These are phyloP conservation scores for Rhodophaea formosa DNA, from an alignment of 2,888 invertebrate species.

Conservation along the genomic window DNA sequence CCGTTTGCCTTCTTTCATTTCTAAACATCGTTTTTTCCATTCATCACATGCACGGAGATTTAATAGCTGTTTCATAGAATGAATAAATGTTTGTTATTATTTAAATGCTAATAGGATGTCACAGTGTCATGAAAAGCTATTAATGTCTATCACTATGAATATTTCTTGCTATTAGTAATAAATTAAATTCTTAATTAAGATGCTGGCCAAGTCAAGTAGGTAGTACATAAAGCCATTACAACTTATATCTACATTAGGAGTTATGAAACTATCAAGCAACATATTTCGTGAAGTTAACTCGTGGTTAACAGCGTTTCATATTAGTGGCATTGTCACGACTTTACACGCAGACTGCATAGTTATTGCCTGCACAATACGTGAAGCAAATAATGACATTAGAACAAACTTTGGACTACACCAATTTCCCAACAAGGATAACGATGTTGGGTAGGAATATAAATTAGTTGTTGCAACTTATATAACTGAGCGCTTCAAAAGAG, in stretches of 20 bases:
- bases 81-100: slow-evolving; percentile 7
- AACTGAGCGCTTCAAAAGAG: neutral
- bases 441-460: slow-evolving; percentile 1
- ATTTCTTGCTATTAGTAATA: neutral
- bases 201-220: neutral
- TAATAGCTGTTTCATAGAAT: slow-evolving; percentile 5
- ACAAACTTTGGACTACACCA: slow-evolving; percentile 19
- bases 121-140: neutral
- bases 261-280: neutral
- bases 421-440: slow-evolving; percentile 16
- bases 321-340: slow-evolving; percentile 32
- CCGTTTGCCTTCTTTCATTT: slow-evolving; percentile 23
- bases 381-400: slow-evolving; percentile 24
- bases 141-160: neutral
- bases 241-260: neutral
- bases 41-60: slow-evolving; percentile 16
- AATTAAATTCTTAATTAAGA: neutral
- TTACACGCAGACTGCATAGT: slow-evolving; percentile 30
- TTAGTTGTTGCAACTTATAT: neutral
- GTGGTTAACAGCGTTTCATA: slow-evolving; percentile 21
- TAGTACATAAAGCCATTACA: neutral
- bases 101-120: neutral
- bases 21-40: slow-evolving; percentile 21
- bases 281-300: slow-evolving; percentile 4
- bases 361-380: slow-evolving; percentile 24